Evolutionary conservation across 1,140 invertebrate genomes (phyloP).

Genomic region (Lycorma delicatula): DNA sequence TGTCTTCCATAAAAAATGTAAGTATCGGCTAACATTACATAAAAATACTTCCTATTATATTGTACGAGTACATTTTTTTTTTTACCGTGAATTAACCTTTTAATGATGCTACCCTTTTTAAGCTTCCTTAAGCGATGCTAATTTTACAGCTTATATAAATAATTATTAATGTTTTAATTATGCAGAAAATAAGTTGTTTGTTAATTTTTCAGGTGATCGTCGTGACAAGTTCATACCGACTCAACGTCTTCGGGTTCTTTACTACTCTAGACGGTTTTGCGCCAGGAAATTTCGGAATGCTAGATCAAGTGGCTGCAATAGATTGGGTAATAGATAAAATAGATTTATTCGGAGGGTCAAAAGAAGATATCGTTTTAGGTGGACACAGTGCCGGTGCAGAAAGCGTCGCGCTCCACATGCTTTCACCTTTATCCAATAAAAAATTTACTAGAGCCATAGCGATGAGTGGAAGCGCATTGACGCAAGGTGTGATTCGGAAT

Average conservation of each 20-base stretch:
- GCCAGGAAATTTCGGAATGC: constrained; percentile 83
- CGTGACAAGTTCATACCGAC: constrained; percentile 64
- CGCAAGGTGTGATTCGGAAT: constrained; percentile 46
- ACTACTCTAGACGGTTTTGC: constrained; percentile 70
- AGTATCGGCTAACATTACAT: too few relatives aligned
- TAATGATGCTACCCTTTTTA: too few relatives aligned
- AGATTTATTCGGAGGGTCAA: constrained; percentile 73
- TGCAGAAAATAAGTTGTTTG: not conserved
- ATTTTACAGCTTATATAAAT: too few relatives aligned
- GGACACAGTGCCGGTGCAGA: constrained; percentile 74
- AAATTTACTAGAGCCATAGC: constrained; percentile 55
- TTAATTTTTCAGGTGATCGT: constrained; percentile 52
- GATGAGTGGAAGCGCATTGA: constrained; percentile 63
- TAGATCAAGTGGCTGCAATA: constrained; percentile 82
- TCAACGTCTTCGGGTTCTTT: constrained; percentile 87
- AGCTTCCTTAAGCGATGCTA: too few relatives aligned
- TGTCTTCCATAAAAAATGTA: too few relatives aligned
- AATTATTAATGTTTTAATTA: too few relatives aligned
- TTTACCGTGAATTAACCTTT: too few relatives aligned
- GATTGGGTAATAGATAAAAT: constrained; percentile 83
- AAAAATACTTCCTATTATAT: too few relatives aligned
- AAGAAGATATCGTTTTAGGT: constrained; percentile 74
- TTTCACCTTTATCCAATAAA: constrained; percentile 49
- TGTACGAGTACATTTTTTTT: too few relatives aligned
- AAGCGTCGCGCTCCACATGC: constrained; percentile 60